Base-by-base conservation (phyloP, 1,140 invertebrate species). In the Zelostemma sp. region DNA sequence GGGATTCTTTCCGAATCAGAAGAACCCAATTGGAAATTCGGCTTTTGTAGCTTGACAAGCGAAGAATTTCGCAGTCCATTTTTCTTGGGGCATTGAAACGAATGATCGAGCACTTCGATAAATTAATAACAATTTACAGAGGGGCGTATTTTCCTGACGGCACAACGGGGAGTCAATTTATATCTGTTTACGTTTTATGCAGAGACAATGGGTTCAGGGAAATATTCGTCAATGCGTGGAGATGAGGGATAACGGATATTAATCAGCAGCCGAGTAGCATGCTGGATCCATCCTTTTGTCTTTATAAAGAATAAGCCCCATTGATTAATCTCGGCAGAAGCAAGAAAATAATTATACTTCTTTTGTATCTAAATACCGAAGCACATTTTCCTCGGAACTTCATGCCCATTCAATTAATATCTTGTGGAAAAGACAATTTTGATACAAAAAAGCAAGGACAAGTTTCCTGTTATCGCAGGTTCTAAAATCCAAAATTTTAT, bases 281-380 rank as follows among this genome's bases (percentile, higher is more conserved):
- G 14, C 19, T 47, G 45, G 45, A 47, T 47, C 17, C 45, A 25
- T 47, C 45, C 41, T 21, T 47, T 47, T 47, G 45, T 47, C 45
- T 47, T 47, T 47, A 15, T 12, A 47, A 47, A 47, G 45, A 47
- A 47, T 47, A 17, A 47, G 45, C 19, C 41, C 45, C 17, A 47
- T 47, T 17, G 45, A 47, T 47, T 47, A 47, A 19, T 21, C 45
- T 19, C 45, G 45, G 41, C 41, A 43, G 6, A 43, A 47, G 45
- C 17, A 21, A n/a, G 45, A 47, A 17, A 47, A 47, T 47, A 47
- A 47, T 47, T 47, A 47, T 47, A 8, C 45, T 47, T 21, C 11
- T 17, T 25, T 47, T 47, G 17, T 25, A 19, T 47, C 45, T 19
- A 47, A 47, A 47, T 47, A 21, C 11, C 19, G 18, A 47, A 47